Base-by-base conservation (phyloP, 2,888 invertebrate species). In the Camponotus fellah region DNA sequence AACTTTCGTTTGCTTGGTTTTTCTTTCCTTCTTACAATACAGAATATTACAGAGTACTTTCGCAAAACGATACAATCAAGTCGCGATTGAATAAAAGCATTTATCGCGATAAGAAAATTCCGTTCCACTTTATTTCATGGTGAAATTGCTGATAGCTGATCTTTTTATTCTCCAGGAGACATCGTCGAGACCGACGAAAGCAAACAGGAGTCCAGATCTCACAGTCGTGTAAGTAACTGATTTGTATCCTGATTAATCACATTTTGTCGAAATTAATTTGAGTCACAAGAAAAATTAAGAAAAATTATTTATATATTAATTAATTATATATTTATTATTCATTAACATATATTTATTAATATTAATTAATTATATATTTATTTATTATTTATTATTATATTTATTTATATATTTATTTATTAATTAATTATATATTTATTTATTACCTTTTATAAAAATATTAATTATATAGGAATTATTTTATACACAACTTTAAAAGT, bases 141-240 rank as follows among this genome's bases (percentile, higher is more conserved):
- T 14, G 56, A 81, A 53, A 80, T 80, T 46, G 12, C 64, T 82
- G 46, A 84, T 32, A 49, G 62, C 37, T 26, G 71, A 34, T 37
- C 5, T 81, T 85, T 82, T 83, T 66, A 80, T 86, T 43, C 72
- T 0, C 87, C 12, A 90, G 93, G 88, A 85, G 53, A 87, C 91
- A 69, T 84, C 88, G 81, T 90, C 92, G 71, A 91, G 91, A 84
- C 81, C 91, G 74, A 74, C 89, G 66, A 91, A 91, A 86, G 90
- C 87, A 79, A 91, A 88, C 88, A 91, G 92, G 84, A 93, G 90
- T 88, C 93, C 93, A 82, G 90, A 91, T 86, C 90, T 93, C 64
- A 86, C 91, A 75, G 91, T 92, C 82, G 92, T 92, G 93, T 93
- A 87, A 92, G 93, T 93, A 84, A 10, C 56, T 26, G 56, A 75